A percentile compares a stretch with the other conserved stretches of the same genome.
phyloP scores from a whole-genome alignment of 2,888 invertebrate species.

The Cryptosula pallasiana region DNA sequence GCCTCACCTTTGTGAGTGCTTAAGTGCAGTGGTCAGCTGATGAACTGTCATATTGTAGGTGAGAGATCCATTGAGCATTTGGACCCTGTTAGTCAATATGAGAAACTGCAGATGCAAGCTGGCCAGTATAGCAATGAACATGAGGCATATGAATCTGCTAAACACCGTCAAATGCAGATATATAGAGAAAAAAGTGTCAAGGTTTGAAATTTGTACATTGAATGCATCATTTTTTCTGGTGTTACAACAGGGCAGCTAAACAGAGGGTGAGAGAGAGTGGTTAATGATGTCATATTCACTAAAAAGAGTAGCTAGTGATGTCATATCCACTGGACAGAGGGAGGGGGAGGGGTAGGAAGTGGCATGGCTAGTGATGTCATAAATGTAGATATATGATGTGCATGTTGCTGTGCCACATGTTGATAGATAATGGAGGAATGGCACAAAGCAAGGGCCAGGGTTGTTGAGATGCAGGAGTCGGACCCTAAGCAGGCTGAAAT shows the following conservation, averaged over 20 bases:
- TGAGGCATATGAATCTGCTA: background rate
- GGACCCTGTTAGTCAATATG: constrained; percentile 27
- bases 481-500: constrained; percentile 89
- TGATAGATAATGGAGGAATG: constrained; percentile 93
- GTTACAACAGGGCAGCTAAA: too few relatives aligned
- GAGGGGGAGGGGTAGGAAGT: too few relatives aligned
- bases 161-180: background rate
- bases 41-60: too few relatives aligned
- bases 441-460: constrained; percentile 92
- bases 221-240: too few relatives aligned
- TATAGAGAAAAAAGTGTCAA: background rate
- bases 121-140: constrained; percentile 17
- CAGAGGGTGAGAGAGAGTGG: too few relatives aligned
- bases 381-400: too few relatives aligned
- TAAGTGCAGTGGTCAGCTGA: background rate
- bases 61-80: too few relatives aligned
- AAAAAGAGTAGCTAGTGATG: background rate
- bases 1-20: background rate
- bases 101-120: constrained; percentile 27
- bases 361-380: too few relatives aligned
- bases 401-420: too few relatives aligned
- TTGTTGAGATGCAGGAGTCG: constrained; percentile 87
- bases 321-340: too few relatives aligned
- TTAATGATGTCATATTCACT: too few relatives aligned
- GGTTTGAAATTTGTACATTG: too few relatives aligned